A percentile compares a stretch with the other conserved stretches of the same genome.
phyloP scores from a whole-genome alignment of 2,113 vertebrate species.

The Pseudopipra pipra region DNA sequence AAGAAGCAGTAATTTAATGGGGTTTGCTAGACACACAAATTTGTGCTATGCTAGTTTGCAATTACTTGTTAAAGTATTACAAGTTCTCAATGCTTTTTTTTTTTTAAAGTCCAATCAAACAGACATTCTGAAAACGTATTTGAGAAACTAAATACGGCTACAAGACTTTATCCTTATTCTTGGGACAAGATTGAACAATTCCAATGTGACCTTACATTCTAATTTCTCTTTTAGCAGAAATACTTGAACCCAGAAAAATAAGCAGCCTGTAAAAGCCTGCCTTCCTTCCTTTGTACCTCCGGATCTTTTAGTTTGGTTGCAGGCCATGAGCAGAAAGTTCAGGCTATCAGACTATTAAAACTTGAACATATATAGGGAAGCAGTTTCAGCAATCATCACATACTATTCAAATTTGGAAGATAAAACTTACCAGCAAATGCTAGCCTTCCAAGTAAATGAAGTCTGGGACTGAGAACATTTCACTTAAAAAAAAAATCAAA shows the following conservation, averaged over 20 bases:
- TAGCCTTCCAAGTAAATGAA: background rate
- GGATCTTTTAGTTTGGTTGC: background rate
- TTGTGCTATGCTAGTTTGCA: background rate
- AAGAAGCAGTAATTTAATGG: background rate
- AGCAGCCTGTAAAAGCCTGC: background rate
- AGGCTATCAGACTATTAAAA: background rate
- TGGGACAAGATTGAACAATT: background rate
- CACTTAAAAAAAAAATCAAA: background rate
- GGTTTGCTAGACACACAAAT: background rate
- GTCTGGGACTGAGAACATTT: background rate
- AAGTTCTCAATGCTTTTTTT: background rate
- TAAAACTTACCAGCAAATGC: background rate
- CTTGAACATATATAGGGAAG: background rate
- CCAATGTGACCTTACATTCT: background rate
- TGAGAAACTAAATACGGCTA: background rate
- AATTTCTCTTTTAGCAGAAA: background rate
- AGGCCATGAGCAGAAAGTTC: background rate
- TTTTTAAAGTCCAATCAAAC: background rate
- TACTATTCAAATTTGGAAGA: background rate
- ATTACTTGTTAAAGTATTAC: background rate
- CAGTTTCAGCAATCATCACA: background rate
- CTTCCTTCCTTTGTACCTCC: background rate
- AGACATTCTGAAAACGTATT: background rate
- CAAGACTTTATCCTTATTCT: background rate
- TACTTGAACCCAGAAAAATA: background rate